Base-by-base conservation (phyloP, 92 coral and sea anemone genomes). In the Porites evermanni region DNA sequence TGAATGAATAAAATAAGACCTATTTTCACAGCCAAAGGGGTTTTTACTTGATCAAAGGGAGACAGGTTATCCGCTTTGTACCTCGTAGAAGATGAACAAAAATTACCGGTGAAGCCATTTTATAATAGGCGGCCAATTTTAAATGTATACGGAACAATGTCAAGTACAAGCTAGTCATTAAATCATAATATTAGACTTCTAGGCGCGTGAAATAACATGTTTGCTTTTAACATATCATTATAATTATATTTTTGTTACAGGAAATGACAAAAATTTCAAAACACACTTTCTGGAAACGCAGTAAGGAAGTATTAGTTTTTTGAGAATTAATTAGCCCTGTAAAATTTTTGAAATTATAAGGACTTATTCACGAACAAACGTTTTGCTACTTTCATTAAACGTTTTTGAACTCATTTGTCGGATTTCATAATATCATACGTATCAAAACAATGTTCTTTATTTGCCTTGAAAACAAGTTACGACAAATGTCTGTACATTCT, bases 111-210 rank as follows among this genome's bases (percentile, higher is more conserved):
- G 53, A 6, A 61, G 80, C 13, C 80, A 60, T 73, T 83, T 83
- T 63, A 61, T 73, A 63, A 83, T 60, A 64, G 61, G 51, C 79
- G 86, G 51, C 60, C 32, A 60, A 83, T 73, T 83, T 64, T 63
- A 19, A 44, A 83, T 73, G 80, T 47, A 83, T 83, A 74, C 64
- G 85, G 64, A 70, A 80, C 68, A 72, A 83, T 82, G 47, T 59
- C 79, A 71, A 58, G 38, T 59, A 70, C 70, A 70, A 69, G 56
- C 16, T 26, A 81, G 19, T 56, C 74, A 52, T 79, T n/a, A 64
- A 79, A 52, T 19, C 12, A 68, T 53, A 0, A 52, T 44, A 56
- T 53, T 29, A 11, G 32, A 79, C 56, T 79, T 79, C 18, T 10
- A 32, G 75, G 53, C 74, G 61, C 75, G 53, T 60, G 47, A 72